A percentile compares a stretch with the other conserved stretches of the same genome.
These are phyloP conservation scores for Oxyura jamaicensis DNA, from an alignment of 2,113 vertebrate species.

Conservation along the genomic window DNA sequence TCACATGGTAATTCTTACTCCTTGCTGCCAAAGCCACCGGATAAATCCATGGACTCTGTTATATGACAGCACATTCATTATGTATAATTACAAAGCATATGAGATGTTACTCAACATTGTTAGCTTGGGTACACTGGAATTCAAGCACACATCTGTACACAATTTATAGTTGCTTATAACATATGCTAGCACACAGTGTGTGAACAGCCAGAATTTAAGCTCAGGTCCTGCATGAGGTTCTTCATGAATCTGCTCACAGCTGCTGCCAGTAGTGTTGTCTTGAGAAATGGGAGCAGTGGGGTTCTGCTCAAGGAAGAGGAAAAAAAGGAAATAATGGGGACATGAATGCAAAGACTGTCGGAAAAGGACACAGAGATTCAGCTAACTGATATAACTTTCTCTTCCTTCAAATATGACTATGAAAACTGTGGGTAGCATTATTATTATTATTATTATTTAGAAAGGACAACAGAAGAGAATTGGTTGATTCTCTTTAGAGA, in stretches of 20 bases:
- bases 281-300: neutral
- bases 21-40: neutral
- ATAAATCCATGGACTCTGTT: constrained; percentile 13
- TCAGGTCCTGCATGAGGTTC: constrained; percentile 3
- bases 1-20: neutral
- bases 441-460: no score
- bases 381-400: neutral
- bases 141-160: constrained; percentile 48
- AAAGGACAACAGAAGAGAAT: no score
- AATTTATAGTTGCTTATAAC: constrained; percentile 47
- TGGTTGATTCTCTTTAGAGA: neutral
- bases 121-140: constrained; percentile 32
- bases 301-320: neutral
- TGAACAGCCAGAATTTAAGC: constrained; percentile 49
- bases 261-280: neutral
- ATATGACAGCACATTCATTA: constrained; percentile 32
- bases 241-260: neutral
- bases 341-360: neutral
- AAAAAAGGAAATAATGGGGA: neutral
- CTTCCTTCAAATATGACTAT: neutral
- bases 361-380: neutral
- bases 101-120: constrained; percentile 16
- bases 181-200: constrained; percentile 42
- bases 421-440: neutral
- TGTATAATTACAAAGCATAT: constrained; percentile 43